These are phyloP conservation scores for Erebia palarica DNA, from an alignment of 2,888 invertebrate genomes.

Conservation along the genomic window DNA sequence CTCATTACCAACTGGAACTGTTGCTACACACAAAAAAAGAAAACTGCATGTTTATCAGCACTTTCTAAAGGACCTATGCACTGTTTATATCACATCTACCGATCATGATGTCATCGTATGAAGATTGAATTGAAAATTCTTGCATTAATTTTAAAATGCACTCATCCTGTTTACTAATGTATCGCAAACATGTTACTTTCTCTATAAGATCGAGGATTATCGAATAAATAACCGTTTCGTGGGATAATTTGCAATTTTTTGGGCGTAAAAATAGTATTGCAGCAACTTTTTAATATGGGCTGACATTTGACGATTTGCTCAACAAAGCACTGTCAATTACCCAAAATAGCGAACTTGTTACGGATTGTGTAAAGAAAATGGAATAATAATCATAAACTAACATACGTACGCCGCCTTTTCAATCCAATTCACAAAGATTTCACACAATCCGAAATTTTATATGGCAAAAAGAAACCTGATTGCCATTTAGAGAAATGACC, in stretches of 20 bases:
- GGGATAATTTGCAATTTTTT: not conserved
- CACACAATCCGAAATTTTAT: constrained; percentile 56
- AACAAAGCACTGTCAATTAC: constrained; percentile 44
- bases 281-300: constrained; percentile 28
- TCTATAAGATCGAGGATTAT: constrained; percentile 15
- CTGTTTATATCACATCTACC: constrained; percentile 34
- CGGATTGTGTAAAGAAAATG: not conserved
- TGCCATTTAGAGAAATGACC: constrained; percentile 64
- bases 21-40: not conserved
- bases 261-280: constrained; percentile 11
- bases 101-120: constrained; percentile 48
- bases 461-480: constrained; percentile 61
- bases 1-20: not conserved
- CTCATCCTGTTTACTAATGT: constrained; percentile 22
- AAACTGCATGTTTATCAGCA: constrained; percentile 2
- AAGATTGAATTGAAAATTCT: constrained; percentile 44
- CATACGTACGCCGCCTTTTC: constrained; percentile 35
- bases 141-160: constrained; percentile 36
- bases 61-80: constrained; percentile 27
- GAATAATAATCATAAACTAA: constrained; percentile 19
- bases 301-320: constrained; percentile 39
- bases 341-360: constrained; percentile 20
- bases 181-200: constrained; percentile 30
- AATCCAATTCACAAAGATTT: constrained; percentile 46
- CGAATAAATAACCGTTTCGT: not conserved